phyloP scores from a whole-genome alignment of 2,113 vertebrate species.

The Channa maculata region DNA sequence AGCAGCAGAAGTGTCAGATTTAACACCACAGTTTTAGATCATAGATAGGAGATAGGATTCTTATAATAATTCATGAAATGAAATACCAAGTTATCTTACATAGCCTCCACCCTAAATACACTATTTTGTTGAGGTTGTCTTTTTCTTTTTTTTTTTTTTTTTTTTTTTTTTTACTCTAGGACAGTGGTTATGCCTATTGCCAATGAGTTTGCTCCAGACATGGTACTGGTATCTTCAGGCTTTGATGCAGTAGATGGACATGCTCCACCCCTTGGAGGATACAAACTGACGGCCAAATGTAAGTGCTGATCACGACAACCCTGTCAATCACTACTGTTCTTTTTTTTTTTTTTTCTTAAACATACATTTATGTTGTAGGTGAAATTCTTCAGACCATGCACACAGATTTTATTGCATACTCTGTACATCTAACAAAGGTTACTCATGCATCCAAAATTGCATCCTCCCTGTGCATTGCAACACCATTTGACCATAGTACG shows the following conservation, averaged over 20 bases:
- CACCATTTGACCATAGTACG: background rate
- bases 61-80: background rate
- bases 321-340: background rate
- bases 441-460: background rate
- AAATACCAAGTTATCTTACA: background rate
- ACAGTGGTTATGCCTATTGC: conserved; percentile 97
- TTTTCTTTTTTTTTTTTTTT: conserved; percentile 6
- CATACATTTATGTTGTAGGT: background rate
- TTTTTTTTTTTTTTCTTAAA: background rate
- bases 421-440: background rate
- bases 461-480: background rate
- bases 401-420: conserved; percentile 1
- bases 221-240: conserved; percentile 95
- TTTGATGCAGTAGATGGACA: conserved; percentile 96
- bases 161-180: conserved; percentile 66
- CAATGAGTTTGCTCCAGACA: conserved; percentile 92
- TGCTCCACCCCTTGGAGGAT: conserved; percentile 92
- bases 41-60: background rate
- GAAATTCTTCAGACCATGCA: background rate
- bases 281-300: conserved; percentile 95
- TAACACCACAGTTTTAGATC: background rate
- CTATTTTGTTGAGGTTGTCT: conserved; percentile 12
- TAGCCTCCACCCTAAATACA: background rate
- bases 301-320: conserved; percentile 72
- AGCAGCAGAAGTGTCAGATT: conserved; percentile 2